These are phyloP conservation scores for Leuctra nigra DNA, from an alignment of 2,888 invertebrate genomes.

Conservation along the genomic window DNA sequence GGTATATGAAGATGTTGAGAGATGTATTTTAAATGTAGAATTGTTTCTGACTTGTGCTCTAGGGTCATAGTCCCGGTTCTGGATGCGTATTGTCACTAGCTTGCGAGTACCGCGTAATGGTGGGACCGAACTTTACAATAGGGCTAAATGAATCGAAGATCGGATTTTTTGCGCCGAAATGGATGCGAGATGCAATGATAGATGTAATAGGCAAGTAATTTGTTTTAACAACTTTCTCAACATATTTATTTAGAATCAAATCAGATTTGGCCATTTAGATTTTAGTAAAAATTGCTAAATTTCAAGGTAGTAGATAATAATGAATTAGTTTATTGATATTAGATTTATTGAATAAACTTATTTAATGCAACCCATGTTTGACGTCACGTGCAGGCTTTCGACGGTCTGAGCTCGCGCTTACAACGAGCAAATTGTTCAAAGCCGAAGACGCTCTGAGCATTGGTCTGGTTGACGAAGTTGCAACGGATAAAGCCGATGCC, in stretches of 20 bases:
- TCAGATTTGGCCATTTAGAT: too few relatives aligned
- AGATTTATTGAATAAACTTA: too few relatives aligned
- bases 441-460: slow-evolving; percentile 70
- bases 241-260: too few relatives aligned
- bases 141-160: slow-evolving; percentile 83
- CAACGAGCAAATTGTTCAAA: slow-evolving; percentile 62
- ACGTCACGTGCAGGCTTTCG: too few relatives aligned
- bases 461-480: slow-evolving; percentile 71
- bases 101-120: slow-evolving; percentile 82
- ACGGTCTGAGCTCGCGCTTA: slow-evolving; percentile 67
- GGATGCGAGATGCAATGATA: slow-evolving; percentile 51
- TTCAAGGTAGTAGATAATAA: too few relatives aligned
- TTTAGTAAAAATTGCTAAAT: too few relatives aligned
- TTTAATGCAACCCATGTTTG: too few relatives aligned
- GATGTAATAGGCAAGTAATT: slow-evolving; percentile 57
- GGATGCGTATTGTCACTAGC: slow-evolving; percentile 72
- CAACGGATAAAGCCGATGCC: slow-evolving; percentile 58
- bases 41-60: too few relatives aligned
- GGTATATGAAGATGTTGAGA: too few relatives aligned
- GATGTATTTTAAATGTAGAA: too few relatives aligned
- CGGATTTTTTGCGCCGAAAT: slow-evolving; percentile 70
- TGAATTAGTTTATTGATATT: too few relatives aligned
- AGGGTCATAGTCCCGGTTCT: slow-evolving; percentile 79
- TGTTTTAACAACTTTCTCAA: too few relatives aligned
- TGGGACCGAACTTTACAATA: slow-evolving; percentile 66